phyloP scores from a whole-genome alignment of 2,113 vertebrate genomes.

The Etia nguti region DNA sequence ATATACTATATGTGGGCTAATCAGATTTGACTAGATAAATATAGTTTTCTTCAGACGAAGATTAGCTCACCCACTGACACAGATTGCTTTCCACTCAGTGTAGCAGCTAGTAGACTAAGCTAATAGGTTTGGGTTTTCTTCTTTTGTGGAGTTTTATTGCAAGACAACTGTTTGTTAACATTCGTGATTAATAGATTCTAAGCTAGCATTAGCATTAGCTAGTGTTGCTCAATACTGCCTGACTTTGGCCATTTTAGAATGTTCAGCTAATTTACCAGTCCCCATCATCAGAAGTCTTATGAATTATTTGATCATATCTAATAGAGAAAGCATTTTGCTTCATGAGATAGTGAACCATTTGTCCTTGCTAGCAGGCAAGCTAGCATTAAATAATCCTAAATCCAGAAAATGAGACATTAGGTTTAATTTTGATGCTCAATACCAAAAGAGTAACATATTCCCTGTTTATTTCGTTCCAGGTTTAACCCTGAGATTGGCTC shows the following conservation, averaged over 20 bases:
- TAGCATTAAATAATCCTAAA: not conserved
- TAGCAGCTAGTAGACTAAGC: not conserved
- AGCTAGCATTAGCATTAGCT: not conserved
- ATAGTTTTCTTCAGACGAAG: not conserved
- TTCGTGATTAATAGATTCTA: not conserved
- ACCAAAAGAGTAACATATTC: not conserved
- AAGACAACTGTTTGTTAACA: not conserved
- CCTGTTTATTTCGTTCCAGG: fast-evolving
- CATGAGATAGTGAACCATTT: not conserved
- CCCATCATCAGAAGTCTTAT: not conserved
- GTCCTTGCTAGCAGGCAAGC: not conserved
- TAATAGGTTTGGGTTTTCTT: not conserved
- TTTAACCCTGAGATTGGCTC: not conserved
- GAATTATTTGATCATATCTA: not conserved
- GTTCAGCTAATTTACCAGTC: not conserved
- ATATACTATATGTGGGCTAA: not conserved
- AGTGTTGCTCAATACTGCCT: fast-evolving
- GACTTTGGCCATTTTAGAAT: not conserved
- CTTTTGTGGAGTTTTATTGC: not conserved
- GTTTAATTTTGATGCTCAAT: not conserved
- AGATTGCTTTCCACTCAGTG: not conserved
- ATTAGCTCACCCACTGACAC: not conserved
- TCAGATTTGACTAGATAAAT: not conserved
- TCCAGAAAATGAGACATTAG: not conserved
- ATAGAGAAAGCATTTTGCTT: fast-evolving